Evolutionary conservation across 2,113 vertebrate species (phyloP).

Genomic region (Megaceryle torquata): DNA sequence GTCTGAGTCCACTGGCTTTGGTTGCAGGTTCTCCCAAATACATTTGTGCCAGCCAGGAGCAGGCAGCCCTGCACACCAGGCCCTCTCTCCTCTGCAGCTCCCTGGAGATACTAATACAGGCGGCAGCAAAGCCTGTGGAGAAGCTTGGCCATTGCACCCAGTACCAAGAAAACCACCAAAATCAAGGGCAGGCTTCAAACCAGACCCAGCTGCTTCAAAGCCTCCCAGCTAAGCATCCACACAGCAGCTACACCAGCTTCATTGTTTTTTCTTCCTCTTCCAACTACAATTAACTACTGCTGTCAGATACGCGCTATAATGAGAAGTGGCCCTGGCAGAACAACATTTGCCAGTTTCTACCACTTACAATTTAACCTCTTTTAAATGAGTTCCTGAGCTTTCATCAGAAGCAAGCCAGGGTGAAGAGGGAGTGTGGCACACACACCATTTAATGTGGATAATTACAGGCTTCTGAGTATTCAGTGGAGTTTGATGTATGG

Average conservation of each 20-base stretch:
- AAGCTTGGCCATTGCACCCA: not conserved
- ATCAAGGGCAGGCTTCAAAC: not conserved
- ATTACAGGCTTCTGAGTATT: slow-evolving; percentile 15
- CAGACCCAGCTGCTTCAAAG: not conserved
- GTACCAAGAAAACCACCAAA: not conserved
- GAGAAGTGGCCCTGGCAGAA: not conserved
- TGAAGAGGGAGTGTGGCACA: not conserved
- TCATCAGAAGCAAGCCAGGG: not conserved
- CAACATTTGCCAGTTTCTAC: not conserved
- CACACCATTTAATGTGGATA: not conserved
- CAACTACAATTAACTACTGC: not conserved
- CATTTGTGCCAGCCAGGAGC: not conserved
- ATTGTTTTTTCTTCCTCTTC: not conserved
- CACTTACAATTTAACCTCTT: not conserved
- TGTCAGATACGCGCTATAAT: rapidly evolving
- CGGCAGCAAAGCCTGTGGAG: not conserved
- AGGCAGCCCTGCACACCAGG: not conserved
- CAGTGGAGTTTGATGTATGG: not conserved
- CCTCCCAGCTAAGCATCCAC: not conserved
- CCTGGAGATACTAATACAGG: not conserved
- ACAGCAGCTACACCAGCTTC: not conserved
- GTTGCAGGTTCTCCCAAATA: not conserved
- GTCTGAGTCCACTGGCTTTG: not conserved
- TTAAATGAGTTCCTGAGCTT: not conserved
- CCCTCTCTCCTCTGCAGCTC: not conserved